These are phyloP conservation scores for Tenthredo scrophulariae DNA, from an alignment of 2,888 invertebrate species.

Conservation along the genomic window DNA sequence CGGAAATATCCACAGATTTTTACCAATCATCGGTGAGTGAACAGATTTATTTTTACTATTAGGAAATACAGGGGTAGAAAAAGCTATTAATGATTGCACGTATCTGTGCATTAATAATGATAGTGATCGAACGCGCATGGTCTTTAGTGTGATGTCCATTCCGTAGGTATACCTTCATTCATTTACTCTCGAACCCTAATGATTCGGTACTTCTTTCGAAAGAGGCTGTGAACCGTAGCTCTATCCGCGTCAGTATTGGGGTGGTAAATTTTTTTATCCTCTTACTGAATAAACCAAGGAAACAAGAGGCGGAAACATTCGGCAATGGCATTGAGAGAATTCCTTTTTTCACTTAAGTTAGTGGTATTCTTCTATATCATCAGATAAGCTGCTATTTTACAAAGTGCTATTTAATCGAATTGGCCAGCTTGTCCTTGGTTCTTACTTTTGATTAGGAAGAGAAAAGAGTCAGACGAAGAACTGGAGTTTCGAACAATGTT, in stretches of 20 bases:
- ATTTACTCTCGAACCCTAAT: neutral
- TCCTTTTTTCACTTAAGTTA: neutral
- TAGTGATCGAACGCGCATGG: neutral
- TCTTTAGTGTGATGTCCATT: neutral
- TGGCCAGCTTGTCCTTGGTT: neutral
- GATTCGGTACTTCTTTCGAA: constrained; percentile 10
- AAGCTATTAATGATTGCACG: neutral
- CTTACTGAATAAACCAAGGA: neutral
- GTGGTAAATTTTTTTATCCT: neutral
- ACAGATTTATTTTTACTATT: neutral
- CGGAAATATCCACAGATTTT: constrained; percentile 60
- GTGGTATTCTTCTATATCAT: neutral
- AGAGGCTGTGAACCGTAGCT: neutral
- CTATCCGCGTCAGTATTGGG: neutral
- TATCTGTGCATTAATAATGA: neutral
- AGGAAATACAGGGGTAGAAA: neutral
- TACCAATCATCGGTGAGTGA: constrained; percentile 58
- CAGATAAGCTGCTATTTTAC: neutral
- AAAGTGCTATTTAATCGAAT: neutral
- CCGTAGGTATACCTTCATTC: neutral
- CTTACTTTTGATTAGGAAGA: neutral
- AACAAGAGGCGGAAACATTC: neutral
- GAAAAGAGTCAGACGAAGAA: neutral
- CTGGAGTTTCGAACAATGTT: neutral
- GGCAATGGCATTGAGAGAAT: neutral